These are phyloP conservation scores for Crocodylus rhombifer DNA, from an alignment of 2,797 vertebrate genomes.

Conservation along the genomic window DNA sequence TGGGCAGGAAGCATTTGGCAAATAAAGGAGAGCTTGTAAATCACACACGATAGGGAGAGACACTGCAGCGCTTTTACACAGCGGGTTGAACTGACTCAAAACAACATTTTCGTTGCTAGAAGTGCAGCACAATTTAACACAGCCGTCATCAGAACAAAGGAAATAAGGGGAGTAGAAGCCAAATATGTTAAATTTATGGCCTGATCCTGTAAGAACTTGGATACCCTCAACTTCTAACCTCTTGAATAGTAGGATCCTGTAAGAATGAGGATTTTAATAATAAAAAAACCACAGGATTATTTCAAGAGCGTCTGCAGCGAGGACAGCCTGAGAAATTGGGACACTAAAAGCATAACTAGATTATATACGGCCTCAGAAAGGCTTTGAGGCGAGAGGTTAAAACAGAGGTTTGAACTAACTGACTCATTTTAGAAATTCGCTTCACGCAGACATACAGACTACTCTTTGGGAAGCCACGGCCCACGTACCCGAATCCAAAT, in stretches of 20 bases:
- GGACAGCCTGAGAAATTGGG: neutral
- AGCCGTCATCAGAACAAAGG: neutral
- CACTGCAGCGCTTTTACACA: neutral
- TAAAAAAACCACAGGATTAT: neutral
- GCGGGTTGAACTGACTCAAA: neutral
- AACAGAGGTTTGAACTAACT: slow-evolving; percentile 58
- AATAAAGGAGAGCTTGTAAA: neutral
- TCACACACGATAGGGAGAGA: neutral
- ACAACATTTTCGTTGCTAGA: neutral
- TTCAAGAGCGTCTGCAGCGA: neutral
- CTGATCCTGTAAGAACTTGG: neutral
- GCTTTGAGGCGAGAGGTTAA: neutral
- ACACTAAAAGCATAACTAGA: neutral
- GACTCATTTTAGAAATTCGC: slow-evolving; percentile 21
- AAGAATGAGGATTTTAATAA: neutral
- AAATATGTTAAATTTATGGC: neutral
- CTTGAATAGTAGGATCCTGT: neutral
- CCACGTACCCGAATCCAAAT: neutral
- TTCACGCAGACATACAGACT: neutral
- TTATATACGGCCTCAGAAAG: neutral
- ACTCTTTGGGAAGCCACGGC: neutral
- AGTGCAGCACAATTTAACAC: neutral
- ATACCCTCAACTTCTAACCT: neutral
- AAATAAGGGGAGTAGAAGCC: neutral
- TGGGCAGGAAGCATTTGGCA: neutral